Evolutionary conservation across 92 coral and sea anemone species (phyloP).

Genomic region (Parazoanthus darwini): DNA sequence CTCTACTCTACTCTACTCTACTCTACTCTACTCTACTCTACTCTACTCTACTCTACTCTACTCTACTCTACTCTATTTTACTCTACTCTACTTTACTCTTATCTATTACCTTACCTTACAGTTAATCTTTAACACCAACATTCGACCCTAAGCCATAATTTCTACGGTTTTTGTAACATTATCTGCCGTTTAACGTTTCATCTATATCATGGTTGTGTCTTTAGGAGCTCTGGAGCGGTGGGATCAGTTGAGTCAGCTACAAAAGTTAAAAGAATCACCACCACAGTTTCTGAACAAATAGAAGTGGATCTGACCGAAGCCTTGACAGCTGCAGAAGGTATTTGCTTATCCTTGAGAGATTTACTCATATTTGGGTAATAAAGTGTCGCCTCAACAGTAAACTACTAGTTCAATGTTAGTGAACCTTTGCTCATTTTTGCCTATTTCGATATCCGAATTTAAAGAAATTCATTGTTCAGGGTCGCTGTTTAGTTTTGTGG

Average conservation of each 20-base stretch:
- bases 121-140: not conserved
- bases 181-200: too few relatives aligned
- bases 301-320: slow-evolving; percentile 84
- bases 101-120: not conserved
- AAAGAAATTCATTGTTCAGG: too few relatives aligned
- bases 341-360: not conserved
- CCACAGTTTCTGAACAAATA: slow-evolving; percentile 72
- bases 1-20: not conserved
- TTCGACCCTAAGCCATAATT: not conserved
- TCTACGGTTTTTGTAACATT: not conserved
- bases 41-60: too few relatives aligned
- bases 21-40: not conserved
- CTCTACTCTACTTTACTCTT: too few relatives aligned
- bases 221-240: slow-evolving; percentile 78
- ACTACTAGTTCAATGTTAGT: not conserved
- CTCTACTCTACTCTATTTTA: too few relatives aligned
- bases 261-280: slow-evolving; percentile 61
- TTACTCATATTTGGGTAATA: not conserved
- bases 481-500: too few relatives aligned
- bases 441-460: too few relatives aligned
- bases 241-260: slow-evolving; percentile 74
- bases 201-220: not conserved
- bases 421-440: too few relatives aligned
- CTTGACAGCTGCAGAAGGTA: slow-evolving; percentile 68
- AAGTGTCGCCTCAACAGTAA: not conserved